Percentiles rank a stretch among this genome's conserved stretches.
phyloP scores from a whole-genome alignment of 2,888 invertebrate genomes.

The Tuberolachnus salignus region DNA sequence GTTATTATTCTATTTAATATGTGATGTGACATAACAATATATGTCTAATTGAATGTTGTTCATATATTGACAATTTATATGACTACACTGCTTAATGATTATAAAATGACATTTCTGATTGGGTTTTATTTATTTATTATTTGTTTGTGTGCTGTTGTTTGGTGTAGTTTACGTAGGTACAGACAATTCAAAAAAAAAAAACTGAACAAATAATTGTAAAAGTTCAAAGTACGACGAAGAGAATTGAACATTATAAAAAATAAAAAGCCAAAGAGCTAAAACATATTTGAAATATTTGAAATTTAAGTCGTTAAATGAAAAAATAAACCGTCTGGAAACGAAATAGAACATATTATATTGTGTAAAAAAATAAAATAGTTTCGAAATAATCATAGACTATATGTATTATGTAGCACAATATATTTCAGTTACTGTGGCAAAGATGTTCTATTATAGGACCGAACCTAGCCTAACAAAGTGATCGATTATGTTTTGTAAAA shows the following conservation, averaged over 20 bases:
- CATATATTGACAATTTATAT: neutral
- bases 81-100: slow-evolving; percentile 1
- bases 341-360: neutral
- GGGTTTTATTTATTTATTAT: neutral
- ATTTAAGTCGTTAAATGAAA: neutral
- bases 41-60: too few species aligned
- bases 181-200: neutral
- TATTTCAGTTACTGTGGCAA: too few species aligned
- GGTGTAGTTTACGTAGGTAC: neutral
- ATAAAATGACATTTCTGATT: neutral
- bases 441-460: too few species aligned
- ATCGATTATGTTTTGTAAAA: too few species aligned
- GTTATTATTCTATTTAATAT: too few species aligned
- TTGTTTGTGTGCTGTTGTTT: neutral
- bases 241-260: neutral
- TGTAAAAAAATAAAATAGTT: neutral
- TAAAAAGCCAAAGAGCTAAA: neutral
- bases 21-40: too few species aligned
- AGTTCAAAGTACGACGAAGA: neutral
- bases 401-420: too few species aligned
- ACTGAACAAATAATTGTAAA: neutral
- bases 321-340: neutral
- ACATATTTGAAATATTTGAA: slow-evolving; percentile 2
- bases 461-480: too few species aligned
- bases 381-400: neutral